phyloP scores from a whole-genome alignment of 2,888 invertebrate genomes.

The Gibbula magus region DNA sequence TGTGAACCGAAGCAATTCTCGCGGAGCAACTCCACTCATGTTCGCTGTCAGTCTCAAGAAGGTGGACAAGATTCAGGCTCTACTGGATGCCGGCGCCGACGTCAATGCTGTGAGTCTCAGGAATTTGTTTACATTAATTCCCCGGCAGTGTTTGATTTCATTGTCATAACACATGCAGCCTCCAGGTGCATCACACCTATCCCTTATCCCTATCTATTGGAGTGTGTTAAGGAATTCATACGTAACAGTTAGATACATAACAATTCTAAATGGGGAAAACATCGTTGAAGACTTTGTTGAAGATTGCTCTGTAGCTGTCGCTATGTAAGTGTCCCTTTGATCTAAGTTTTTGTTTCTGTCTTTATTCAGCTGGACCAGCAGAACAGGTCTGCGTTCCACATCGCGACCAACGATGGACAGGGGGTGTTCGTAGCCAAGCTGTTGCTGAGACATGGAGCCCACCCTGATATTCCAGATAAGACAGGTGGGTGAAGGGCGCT shows the following conservation, averaged over 20 bases:
- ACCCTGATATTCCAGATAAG: slow-evolving; percentile 19
- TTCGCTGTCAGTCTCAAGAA: slow-evolving; percentile 38
- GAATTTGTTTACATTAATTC: too few species aligned
- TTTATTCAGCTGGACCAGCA: slow-evolving; percentile 26
- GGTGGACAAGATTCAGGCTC: slow-evolving; percentile 31
- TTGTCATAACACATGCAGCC: too few species aligned
- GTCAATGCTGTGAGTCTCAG: slow-evolving; percentile 43
- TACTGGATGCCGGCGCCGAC: slow-evolving; percentile 44
- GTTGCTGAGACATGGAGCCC: slow-evolving; percentile 42
- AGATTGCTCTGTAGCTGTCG: too few species aligned
- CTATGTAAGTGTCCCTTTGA: too few species aligned
- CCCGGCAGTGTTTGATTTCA: too few species aligned
- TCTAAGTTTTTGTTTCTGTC: background rate
- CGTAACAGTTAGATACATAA: too few species aligned
- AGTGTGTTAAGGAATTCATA: too few species aligned
- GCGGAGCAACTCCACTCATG: slow-evolving; percentile 50
- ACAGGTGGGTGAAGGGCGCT: slow-evolving; percentile 23
- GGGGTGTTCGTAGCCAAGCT: slow-evolving; percentile 31
- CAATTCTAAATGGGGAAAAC: too few species aligned
- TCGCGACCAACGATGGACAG: slow-evolving; percentile 34
- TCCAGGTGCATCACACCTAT: too few species aligned
- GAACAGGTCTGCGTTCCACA: slow-evolving; percentile 34
- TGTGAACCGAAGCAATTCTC: slow-evolving; percentile 42
- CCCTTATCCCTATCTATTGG: too few species aligned
- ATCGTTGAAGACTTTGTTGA: too few species aligned